Evolutionary conservation across 2,113 vertebrate genomes (phyloP).

Genomic region (Anhinga rufa): DNA sequence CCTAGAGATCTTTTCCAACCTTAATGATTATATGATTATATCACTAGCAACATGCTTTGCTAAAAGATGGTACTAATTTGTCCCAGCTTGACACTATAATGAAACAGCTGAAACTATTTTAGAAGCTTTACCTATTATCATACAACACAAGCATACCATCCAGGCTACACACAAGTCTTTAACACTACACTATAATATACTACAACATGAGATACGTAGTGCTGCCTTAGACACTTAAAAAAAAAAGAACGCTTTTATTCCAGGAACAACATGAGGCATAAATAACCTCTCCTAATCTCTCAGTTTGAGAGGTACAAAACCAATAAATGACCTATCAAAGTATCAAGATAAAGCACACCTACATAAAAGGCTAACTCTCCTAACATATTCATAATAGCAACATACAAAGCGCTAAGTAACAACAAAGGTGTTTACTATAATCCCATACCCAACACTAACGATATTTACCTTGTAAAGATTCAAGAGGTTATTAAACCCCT

Average conservation of each 20-base stretch:
- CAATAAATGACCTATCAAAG: fast-evolving
- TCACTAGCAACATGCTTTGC: neutral
- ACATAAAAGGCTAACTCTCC: neutral
- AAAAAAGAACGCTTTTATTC: neutral
- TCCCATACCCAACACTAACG: fast-evolving
- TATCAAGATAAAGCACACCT: neutral
- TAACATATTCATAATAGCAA: neutral
- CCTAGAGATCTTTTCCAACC: too few relatives aligned
- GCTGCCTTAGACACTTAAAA: neutral
- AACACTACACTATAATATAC: fast-evolving
- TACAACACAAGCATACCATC: fast-evolving
- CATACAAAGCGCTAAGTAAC: neutral
- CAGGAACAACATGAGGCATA: fast-evolving
- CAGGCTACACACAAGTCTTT: fast-evolving
- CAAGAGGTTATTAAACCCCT: too few relatives aligned
- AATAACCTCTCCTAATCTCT: neutral
- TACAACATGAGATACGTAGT: fast-evolving
- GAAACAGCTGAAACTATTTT: neutral
- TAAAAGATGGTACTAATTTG: too few relatives aligned
- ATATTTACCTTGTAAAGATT: neutral
- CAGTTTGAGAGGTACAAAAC: fast-evolving
- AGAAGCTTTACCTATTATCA: neutral
- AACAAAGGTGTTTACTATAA: neutral
- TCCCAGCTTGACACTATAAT: neutral
- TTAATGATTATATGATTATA: too few relatives aligned